phyloP scores from a whole-genome alignment of 2,797 vertebrate genomes.

The Scolopax bukidnonensis region DNA sequence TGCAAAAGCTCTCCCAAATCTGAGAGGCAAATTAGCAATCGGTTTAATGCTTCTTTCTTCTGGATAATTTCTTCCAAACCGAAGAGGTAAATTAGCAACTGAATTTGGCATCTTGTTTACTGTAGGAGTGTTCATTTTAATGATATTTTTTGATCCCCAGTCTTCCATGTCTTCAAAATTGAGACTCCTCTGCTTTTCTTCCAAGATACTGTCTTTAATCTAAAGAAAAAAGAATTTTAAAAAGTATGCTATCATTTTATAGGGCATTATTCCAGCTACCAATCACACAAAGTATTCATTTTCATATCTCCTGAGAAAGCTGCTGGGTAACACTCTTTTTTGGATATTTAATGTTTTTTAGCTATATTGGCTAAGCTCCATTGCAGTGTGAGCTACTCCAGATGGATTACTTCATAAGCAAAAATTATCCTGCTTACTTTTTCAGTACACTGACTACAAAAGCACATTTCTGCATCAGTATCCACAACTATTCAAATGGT shows the following conservation, averaged over 20 bases:
- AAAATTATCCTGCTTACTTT: neutral
- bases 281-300: neutral
- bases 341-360: neutral
- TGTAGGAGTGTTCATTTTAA: constrained; percentile 62
- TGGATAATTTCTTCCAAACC: constrained; percentile 73
- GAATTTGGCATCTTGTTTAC: constrained; percentile 68
- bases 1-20: constrained; percentile 74
- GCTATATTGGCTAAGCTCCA: neutral
- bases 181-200: constrained; percentile 72
- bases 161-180: constrained; percentile 74
- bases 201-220: constrained; percentile 48
- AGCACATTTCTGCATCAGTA: neutral
- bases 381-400: neutral
- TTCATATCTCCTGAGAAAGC: neutral
- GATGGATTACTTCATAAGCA: neutral
- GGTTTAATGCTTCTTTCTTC: constrained; percentile 66
- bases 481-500: neutral
- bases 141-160: constrained; percentile 67
- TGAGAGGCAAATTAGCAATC: constrained; percentile 69
- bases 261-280: neutral
- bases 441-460: neutral
- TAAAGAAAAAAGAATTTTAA: constrained; percentile 44
- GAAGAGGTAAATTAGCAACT: constrained; percentile 71
- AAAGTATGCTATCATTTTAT: neutral
- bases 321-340: neutral